These are phyloP conservation scores for Antheraea assamensis DNA, from an alignment of 2,888 invertebrate species.

Conservation along the genomic window DNA sequence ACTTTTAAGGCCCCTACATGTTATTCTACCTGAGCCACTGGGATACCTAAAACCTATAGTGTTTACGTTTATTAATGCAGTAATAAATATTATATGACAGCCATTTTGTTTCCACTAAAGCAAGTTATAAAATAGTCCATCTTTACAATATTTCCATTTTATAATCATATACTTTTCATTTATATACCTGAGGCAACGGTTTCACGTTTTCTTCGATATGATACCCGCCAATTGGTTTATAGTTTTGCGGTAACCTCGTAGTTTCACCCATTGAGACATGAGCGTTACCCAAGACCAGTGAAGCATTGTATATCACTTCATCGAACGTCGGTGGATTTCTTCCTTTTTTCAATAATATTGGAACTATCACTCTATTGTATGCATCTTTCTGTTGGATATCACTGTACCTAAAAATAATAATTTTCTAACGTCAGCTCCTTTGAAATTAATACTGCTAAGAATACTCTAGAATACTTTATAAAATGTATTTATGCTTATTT, in stretches of 20 bases:
- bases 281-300: slow-evolving; percentile 50
- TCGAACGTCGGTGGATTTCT: slow-evolving; percentile 35
- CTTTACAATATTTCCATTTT: neutral
- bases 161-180: neutral
- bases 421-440: neutral
- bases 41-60: too few relatives aligned
- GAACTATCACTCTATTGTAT: slow-evolving; percentile 40
- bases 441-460: neutral
- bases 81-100: too few relatives aligned
- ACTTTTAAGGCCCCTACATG: too few relatives aligned
- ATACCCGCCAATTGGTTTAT: slow-evolving; percentile 49
- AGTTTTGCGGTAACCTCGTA: slow-evolving; percentile 45
- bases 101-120: neutral
- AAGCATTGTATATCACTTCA: slow-evolving; percentile 44
- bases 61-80: too few relatives aligned
- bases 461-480: neutral
- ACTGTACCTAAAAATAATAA: slow-evolving; percentile 31
- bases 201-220: slow-evolving; percentile 45
- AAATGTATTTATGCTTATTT: neutral
- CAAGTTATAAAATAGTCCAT: neutral
- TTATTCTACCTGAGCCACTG: too few relatives aligned
- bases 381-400: slow-evolving; percentile 25
- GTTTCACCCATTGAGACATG: slow-evolving; percentile 44
- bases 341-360: slow-evolving; percentile 38
- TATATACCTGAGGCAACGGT: slow-evolving; percentile 48